Evolutionary conservation across 2,888 invertebrate species (phyloP).

Genomic region (Caenorhabditis sulstoni): DNA sequence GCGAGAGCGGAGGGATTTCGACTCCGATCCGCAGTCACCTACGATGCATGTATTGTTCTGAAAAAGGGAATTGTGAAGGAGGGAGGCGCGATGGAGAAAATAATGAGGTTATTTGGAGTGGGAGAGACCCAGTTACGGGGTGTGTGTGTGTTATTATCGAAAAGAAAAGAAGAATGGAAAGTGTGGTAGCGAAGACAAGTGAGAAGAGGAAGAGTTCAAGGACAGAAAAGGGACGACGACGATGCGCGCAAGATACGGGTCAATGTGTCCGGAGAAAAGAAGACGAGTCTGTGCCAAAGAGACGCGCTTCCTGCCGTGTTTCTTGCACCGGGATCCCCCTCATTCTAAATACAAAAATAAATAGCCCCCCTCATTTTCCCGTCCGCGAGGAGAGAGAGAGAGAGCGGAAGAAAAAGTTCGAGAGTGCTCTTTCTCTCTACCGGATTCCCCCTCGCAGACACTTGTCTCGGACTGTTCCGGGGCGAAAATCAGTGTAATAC

Average conservation of each 20-base stretch:
- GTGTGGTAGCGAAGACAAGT: no score
- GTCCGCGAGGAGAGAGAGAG: not conserved
- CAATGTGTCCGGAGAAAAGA: slow-evolving; percentile 4
- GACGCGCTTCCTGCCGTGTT: slow-evolving; percentile 2
- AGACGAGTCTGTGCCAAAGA: not conserved
- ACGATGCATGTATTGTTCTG: slow-evolving; percentile 21
- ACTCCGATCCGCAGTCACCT: slow-evolving; percentile 13
- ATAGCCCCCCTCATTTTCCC: slow-evolving; percentile 2
- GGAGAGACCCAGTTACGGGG: slow-evolving; percentile 13
- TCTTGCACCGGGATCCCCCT: slow-evolving; percentile 22
- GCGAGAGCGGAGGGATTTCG: no score
- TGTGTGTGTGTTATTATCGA: slow-evolving; percentile 1
- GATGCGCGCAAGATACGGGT: slow-evolving; percentile 24
- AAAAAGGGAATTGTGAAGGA: not conserved
- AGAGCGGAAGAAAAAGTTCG: slow-evolving; percentile 31
- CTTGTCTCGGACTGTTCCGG: slow-evolving; percentile 13
- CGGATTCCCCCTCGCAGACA: slow-evolving; percentile 25
- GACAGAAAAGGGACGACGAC: no score
- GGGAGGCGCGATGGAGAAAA: no score
- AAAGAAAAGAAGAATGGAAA: not conserved
- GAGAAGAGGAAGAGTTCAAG: slow-evolving; percentile 46
- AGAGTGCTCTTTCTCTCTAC: slow-evolving; percentile 36
- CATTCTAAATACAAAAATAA: slow-evolving; percentile 48
- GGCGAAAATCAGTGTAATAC: slow-evolving; percentile 11
- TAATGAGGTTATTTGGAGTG: no score